phyloP scores from a whole-genome alignment of 2,113 vertebrate species.

The Microcebus jonahi region DNA sequence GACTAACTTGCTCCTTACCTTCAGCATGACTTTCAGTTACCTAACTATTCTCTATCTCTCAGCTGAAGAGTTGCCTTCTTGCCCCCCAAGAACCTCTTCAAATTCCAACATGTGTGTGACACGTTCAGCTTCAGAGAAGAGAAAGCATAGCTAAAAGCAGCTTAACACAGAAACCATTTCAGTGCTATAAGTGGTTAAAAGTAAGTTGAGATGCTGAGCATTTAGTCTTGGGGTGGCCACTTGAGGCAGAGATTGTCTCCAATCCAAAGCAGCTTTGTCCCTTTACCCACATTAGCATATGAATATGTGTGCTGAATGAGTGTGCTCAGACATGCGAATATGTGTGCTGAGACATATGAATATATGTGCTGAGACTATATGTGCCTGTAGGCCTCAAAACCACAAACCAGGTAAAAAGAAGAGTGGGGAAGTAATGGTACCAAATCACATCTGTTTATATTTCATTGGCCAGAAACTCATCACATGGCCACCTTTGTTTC shows the following conservation, averaged over 20 bases:
- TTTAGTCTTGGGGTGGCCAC: too few relatives aligned
- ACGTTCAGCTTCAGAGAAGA: background rate
- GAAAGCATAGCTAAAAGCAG: background rate
- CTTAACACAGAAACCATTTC: background rate
- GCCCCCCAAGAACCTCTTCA: background rate
- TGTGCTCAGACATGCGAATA: too few relatives aligned
- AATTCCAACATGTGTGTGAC: background rate
- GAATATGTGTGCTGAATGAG: background rate
- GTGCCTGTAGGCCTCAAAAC: background rate
- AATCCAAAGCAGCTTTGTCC: background rate
- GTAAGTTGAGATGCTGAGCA: background rate
- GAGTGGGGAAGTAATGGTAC: background rate
- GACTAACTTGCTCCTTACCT: background rate
- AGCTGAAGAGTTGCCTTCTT: background rate
- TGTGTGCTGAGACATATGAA: too few relatives aligned
- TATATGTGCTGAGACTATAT: background rate
- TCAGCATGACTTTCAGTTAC: background rate
- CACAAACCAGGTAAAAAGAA: background rate
- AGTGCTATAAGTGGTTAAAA: background rate
- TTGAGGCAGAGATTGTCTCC: background rate
- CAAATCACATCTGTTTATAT: background rate
- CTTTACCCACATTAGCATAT: background rate
- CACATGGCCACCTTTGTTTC: background rate
- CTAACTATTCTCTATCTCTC: background rate
- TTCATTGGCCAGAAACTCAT: background rate